Conservation (phyloP, 2,113 vertebrate species). For the Myotis lucifugus region DNA sequence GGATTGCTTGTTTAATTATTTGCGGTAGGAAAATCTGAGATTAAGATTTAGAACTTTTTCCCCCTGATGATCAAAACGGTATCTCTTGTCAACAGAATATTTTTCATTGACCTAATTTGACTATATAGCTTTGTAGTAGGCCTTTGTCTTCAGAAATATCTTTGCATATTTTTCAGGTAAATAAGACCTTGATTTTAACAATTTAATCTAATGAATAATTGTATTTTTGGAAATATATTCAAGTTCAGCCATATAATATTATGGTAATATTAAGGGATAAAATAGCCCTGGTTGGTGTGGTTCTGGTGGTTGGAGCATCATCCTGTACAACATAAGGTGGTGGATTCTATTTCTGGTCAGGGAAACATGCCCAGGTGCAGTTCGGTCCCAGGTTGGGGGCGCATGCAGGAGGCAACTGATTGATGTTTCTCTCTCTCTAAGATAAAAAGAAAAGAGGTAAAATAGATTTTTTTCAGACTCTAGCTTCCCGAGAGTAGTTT, state of each 20-base stretch:
- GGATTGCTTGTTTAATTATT: constrained; percentile 39
- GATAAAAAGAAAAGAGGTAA: neutral
- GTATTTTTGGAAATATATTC: neutral
- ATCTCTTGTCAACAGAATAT: neutral
- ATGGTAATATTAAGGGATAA: neutral
- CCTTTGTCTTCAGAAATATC: constrained; percentile 11
- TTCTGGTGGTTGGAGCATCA: neutral
- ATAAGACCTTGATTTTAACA: constrained; percentile 14
- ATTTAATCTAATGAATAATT: neutral
- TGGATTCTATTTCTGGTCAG: neutral
- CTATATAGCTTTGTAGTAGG: neutral
- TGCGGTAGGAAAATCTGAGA: constrained; percentile 32
- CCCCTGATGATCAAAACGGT: neutral
- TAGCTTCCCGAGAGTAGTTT: neutral
- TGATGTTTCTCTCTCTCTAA: neutral
- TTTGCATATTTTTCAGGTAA: neutral
- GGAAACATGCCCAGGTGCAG: neutral
- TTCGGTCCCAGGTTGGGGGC: neutral
- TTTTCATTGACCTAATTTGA: constrained; percentile 27
- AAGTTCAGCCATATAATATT: neutral
- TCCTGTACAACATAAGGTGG: neutral
- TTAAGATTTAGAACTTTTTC: constrained; percentile 10
- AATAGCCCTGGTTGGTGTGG: neutral
- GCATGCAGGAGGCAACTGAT: neutral
- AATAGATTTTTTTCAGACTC: neutral